Evolutionary conservation across 2,888 invertebrate species (phyloP).

Genomic region (Candidula unifasciata): DNA sequence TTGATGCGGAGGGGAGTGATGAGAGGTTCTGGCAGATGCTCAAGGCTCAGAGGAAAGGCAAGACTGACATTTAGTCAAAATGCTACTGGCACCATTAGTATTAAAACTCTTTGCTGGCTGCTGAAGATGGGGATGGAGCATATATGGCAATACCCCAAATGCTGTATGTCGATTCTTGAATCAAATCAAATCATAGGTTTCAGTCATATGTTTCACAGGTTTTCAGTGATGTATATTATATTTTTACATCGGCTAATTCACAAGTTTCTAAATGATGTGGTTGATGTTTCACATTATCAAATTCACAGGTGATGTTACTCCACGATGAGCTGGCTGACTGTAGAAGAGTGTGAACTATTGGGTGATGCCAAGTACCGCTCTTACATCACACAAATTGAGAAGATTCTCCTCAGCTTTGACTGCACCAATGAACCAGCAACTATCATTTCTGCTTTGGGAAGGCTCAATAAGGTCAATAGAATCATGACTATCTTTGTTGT

Average conservation of each 20-base stretch:
- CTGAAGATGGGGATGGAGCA: no score
- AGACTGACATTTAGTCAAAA: no score
- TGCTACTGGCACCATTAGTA: no score
- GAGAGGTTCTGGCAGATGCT: no score
- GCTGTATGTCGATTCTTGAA: no score
- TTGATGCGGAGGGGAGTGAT: no score
- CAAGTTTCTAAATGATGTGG: neutral
- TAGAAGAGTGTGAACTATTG: slow-evolving; percentile 89
- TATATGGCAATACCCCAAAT: no score
- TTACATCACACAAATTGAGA: slow-evolving; percentile 83
- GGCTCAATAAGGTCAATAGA: slow-evolving; percentile 87
- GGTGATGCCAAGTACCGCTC: slow-evolving; percentile 89
- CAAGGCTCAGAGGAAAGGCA: no score
- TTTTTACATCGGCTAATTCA: neutral
- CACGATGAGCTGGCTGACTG: slow-evolving; percentile 79
- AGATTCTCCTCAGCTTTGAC: slow-evolving; percentile 92
- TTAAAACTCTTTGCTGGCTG: no score
- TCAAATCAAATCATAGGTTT: no score
- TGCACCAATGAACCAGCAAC: slow-evolving; percentile 97
- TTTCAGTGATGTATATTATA: neutral
- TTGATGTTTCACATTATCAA: no score
- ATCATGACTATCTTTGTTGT: no score
- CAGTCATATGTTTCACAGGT: neutral
- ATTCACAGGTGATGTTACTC: neutral
- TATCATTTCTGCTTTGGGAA: slow-evolving; percentile 91